Percentiles rank a stretch among this genome's conserved stretches.
These are phyloP conservation scores for Scelioninae gen. 2 DNA, from an alignment of 2,888 invertebrate species.

Conservation along the genomic window DNA sequence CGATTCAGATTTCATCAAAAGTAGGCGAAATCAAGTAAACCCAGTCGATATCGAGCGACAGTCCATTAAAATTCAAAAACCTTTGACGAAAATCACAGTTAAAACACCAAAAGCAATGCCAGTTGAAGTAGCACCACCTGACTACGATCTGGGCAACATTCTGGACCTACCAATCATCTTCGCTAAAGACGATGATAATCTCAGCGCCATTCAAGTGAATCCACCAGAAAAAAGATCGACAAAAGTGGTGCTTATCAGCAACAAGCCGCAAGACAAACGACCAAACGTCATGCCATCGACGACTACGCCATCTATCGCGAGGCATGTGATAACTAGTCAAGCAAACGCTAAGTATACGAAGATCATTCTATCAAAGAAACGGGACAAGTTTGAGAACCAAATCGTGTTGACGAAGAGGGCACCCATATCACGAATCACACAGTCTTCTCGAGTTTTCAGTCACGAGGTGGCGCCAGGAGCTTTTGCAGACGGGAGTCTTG, in stretches of 20 bases:
- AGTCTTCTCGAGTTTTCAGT: conserved; percentile 48
- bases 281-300: conserved; percentile 61
- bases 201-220: conserved; percentile 65
- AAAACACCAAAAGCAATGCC: conserved; percentile 62
- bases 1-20: conserved; percentile 56
- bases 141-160: conserved; percentile 77
- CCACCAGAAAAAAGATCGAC: conserved; percentile 62
- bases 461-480: conserved; percentile 60
- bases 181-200: conserved; percentile 78
- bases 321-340: conserved; percentile 60
- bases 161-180: conserved; percentile 82
- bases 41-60: conserved; percentile 53
- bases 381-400: conserved; percentile 64
- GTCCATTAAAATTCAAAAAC: conserved; percentile 63
- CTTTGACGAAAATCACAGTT: conserved; percentile 69
- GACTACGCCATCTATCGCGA: conserved; percentile 58
- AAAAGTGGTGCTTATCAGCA: conserved; percentile 71
- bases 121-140: conserved; percentile 30
- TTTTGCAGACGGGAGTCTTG: conserved; percentile 61
- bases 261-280: conserved; percentile 68
- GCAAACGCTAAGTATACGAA: conserved; percentile 76
- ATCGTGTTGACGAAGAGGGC: conserved; percentile 67
- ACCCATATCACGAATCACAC: conserved; percentile 56
- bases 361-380: conserved; percentile 76
- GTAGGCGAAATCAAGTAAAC: conserved; percentile 34